A percentile compares a stretch with the other conserved stretches of the same genome.
Conservation (phyloP, 2,113 vertebrate genomes). For the Melierax canorus region DNA sequence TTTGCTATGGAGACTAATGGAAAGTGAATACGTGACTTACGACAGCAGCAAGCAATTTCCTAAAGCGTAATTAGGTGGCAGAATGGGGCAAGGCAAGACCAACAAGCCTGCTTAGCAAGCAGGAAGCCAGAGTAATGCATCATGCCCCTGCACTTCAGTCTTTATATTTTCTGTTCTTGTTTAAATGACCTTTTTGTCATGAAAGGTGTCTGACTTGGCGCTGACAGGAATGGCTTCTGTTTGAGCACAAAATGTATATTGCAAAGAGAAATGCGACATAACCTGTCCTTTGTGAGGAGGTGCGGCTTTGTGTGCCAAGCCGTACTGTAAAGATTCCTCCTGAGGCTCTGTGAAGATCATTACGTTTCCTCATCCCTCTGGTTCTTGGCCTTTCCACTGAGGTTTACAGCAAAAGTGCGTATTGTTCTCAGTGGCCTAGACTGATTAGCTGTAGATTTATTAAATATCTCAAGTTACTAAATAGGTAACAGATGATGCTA, state of each 20-base stretch:
- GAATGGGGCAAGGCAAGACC: neutral
- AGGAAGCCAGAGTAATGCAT: neutral
- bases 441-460: neutral
- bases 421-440: neutral
- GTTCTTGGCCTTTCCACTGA: neutral
- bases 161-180: neutral
- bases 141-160: neutral
- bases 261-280: neutral
- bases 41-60: too few relatives aligned
- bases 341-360: neutral
- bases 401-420: neutral
- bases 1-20: neutral
- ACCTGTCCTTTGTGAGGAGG: neutral
- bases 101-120: neutral
- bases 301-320: neutral
- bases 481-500: neutral
- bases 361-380: neutral
- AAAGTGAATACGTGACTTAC: neutral
- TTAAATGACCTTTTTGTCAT: neutral
- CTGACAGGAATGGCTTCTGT: neutral
- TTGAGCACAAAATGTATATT: neutral
- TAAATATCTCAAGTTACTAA: neutral
- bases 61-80: neutral
- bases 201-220: neutral
- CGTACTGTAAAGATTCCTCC: neutral